Conservation (phyloP, 2,797 vertebrate species). For the Liparis tanakae region DNA sequence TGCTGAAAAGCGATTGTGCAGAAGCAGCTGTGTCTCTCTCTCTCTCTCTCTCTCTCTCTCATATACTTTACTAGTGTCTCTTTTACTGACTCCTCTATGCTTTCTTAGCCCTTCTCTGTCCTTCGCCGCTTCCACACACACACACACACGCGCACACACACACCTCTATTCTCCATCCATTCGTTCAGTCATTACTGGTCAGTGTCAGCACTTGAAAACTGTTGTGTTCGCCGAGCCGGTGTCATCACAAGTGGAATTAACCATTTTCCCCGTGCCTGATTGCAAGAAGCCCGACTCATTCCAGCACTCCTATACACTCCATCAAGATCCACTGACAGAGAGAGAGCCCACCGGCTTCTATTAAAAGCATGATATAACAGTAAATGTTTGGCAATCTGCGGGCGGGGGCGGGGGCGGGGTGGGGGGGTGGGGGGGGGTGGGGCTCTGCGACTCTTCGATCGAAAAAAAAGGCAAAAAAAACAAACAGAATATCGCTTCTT, state of each 20-base stretch:
- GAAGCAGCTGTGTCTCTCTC: slow-evolving; percentile 87
- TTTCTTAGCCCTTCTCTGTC: slow-evolving; percentile 55
- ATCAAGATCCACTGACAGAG: slow-evolving; percentile 74
- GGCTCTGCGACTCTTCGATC: slow-evolving; percentile 1
- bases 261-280: slow-evolving; percentile 82
- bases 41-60: slow-evolving; percentile 58
- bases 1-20: slow-evolving; percentile 90
- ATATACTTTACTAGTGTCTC: slow-evolving; percentile 77
- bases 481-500: slow-evolving; percentile 10
- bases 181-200: slow-evolving; percentile 91
- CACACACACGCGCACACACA: slow-evolving; percentile 34
- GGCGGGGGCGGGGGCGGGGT: too few relatives aligned
- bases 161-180: slow-evolving; percentile 83
- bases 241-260: slow-evolving; percentile 90
- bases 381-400: slow-evolving; percentile 44
- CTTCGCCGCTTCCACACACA: background rate
- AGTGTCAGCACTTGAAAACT: slow-evolving; percentile 88
- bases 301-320: slow-evolving; percentile 73
- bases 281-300: slow-evolving; percentile 78
- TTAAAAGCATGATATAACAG: slow-evolving; percentile 75
- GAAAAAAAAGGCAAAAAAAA: slow-evolving; percentile 10
- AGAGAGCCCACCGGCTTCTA: slow-evolving; percentile 62
- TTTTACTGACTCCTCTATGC: slow-evolving; percentile 74
- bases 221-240: slow-evolving; percentile 89
- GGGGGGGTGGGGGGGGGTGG: too few relatives aligned